Evolutionary conservation across 92 coral and sea anemone genomes (phyloP), one percentile per base, ranked within the genome.

Genomic region (Porites cylindrica): DNA sequence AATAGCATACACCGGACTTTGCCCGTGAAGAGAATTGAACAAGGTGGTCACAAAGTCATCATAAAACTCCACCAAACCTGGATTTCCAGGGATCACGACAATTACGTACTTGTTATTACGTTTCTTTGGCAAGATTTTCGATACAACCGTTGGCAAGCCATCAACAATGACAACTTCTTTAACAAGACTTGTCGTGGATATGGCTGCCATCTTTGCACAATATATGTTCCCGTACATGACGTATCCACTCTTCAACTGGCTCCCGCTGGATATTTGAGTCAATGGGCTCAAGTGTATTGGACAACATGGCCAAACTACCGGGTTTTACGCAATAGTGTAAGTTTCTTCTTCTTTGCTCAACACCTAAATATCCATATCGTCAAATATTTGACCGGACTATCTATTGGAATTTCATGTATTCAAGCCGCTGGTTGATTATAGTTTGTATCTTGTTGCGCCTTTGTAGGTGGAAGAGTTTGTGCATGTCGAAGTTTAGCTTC

Each of bases 31-130:
- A 18, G 94, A 85, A 52, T 86, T 75, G 71, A 88, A 97, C 81
- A 97, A 88, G 68, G 94, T 62, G 53, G 85, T 61, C 32, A 97
- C 79, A 62, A 97, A 97, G 18, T 71, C 82, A 75, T 97, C 99
- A 67, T 97, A 97, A 89, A 93, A 97, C 54, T 94, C 97, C 7
- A 97, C 93, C 73, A 97, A 82, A 20, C 99, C 99, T 10, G 99
- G 99, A 83, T 97, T 97, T 75, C 99, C 99, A 20, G 99, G 99
- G 75, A 97, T 94, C 16, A 97, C 79, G 8, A 95, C 97, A 76
- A 94, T 87, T 7, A 87, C 93, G 26, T 54, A 21, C 21, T 88
- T 83, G 64, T 88, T 54, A 69, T 60, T 26, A 19, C 62, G 75
- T 7, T 56, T 75, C 43, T 38, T 32, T 10, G 98, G 98, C 68